phyloP scores from a whole-genome alignment of 2,797 vertebrate species.

The Cyclopterus lumpus region DNA sequence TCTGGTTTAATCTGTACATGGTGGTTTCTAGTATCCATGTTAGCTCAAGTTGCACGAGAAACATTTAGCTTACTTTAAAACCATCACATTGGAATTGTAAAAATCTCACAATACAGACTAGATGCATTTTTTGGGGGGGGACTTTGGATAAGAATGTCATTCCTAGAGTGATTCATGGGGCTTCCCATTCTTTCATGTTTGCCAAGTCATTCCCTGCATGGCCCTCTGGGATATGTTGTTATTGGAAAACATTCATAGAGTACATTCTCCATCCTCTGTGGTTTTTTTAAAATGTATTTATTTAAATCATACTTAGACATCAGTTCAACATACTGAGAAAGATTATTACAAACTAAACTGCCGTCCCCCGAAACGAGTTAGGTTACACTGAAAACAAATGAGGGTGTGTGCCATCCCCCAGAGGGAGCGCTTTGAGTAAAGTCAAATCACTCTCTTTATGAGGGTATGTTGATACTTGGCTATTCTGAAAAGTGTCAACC shows the following conservation, averaged over 20 bases:
- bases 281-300: neutral
- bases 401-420: constrained; percentile 9
- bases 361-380: neutral
- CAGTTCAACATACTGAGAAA: constrained; percentile 33
- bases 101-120: constrained; percentile 33
- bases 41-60: constrained; percentile 16
- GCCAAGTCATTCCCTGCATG: constrained; percentile 46
- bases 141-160: constrained; percentile 51
- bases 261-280: constrained; percentile 36
- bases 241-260: constrained; percentile 53
- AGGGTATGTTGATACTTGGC: neutral
- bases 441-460: constrained; percentile 11
- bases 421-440: constrained; percentile 7
- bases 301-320: constrained; percentile 41
- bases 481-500: constrained; percentile 14
- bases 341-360: constrained; percentile 21
- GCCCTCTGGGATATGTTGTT: constrained; percentile 49
- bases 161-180: constrained; percentile 57
- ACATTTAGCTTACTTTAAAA: neutral
- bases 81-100: constrained; percentile 16
- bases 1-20: constrained; percentile 6
- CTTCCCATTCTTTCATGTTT: constrained; percentile 57
- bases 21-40: constrained; percentile 4
- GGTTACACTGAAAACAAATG: constrained; percentile 15
- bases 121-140: constrained; percentile 20